Percentiles rank a stretch among this genome's conserved stretches.
Evolutionary conservation across 92 coral and sea anemone species (phyloP).

Genomic region (Porites divaricata): DNA sequence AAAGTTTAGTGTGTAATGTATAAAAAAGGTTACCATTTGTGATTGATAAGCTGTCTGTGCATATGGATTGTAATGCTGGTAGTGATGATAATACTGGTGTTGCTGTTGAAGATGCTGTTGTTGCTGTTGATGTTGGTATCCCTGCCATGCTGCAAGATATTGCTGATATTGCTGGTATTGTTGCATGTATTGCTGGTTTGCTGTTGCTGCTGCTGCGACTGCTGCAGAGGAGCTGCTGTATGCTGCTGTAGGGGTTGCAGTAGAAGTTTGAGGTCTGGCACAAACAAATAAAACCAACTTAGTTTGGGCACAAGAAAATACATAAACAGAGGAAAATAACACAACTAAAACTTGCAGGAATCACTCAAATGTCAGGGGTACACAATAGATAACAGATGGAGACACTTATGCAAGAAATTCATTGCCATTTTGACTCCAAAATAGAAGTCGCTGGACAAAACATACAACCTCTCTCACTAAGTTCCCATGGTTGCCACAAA

Average conservation of each 20-base stretch:
- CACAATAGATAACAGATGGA: too few species aligned
- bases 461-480: too few species aligned
- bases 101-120: slow-evolving; percentile 71
- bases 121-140: slow-evolving; percentile 90
- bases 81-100: slow-evolving; percentile 58
- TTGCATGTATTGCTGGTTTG: slow-evolving; percentile 82
- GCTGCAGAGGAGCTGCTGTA: slow-evolving; percentile 38
- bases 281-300: background rate
- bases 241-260: slow-evolving; percentile 41
- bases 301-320: background rate
- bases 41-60: slow-evolving; percentile 48
- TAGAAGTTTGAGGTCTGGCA: slow-evolving; percentile 67
- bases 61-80: slow-evolving; percentile 70
- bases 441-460: too few species aligned
- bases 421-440: too few species aligned
- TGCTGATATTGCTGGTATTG: slow-evolving; percentile 98
- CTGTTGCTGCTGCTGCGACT: too few species aligned
- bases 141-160: slow-evolving; percentile 98
- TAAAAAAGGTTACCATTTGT: slow-evolving; percentile 8
- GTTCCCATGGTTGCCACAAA: too few species aligned
- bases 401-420: too few species aligned
- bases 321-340: too few species aligned
- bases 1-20: background rate
- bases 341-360: too few species aligned
- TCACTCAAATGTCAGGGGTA: too few species aligned